Percentiles rank a stretch among this genome's conserved stretches.
These are phyloP conservation scores for Gallinago jamesoni DNA, from an alignment of 2,113 vertebrate genomes.

Conservation along the genomic window DNA sequence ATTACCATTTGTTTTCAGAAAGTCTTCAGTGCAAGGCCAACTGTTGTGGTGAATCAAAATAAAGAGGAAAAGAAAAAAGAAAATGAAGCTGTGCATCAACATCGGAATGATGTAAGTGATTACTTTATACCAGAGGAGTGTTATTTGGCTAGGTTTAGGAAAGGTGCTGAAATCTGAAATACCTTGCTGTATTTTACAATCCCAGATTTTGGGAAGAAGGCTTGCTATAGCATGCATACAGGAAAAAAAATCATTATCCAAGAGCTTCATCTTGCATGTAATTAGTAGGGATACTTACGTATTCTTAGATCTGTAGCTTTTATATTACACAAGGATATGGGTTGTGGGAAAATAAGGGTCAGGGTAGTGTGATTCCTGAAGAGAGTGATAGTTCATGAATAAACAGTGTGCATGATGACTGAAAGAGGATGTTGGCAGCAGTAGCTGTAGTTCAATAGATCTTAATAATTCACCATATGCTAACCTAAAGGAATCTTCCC, in stretches of 20 bases:
- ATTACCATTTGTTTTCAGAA: slow-evolving; percentile 25
- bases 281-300: neutral
- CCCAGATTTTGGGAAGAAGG: neutral
- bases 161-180: neutral
- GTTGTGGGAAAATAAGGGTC: neutral
- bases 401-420: accelerated
- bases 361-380: neutral
- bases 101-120: slow-evolving; percentile 68
- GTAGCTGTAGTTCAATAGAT: neutral
- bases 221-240: neutral
- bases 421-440: neutral
- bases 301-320: neutral
- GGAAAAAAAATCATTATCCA: neutral
- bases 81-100: neutral
- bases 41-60: neutral
- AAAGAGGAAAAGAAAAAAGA: slow-evolving; percentile 70
- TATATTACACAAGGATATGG: neutral
- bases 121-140: neutral
- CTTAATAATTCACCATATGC: neutral
- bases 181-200: neutral
- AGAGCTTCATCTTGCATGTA: neutral
- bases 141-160: neutral
- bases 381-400: neutral
- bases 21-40: neutral
- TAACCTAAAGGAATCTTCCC: neutral